Base-by-base conservation (phyloP, 2,797 vertebrate species). In the Microcaecilia unicolor region DNA sequence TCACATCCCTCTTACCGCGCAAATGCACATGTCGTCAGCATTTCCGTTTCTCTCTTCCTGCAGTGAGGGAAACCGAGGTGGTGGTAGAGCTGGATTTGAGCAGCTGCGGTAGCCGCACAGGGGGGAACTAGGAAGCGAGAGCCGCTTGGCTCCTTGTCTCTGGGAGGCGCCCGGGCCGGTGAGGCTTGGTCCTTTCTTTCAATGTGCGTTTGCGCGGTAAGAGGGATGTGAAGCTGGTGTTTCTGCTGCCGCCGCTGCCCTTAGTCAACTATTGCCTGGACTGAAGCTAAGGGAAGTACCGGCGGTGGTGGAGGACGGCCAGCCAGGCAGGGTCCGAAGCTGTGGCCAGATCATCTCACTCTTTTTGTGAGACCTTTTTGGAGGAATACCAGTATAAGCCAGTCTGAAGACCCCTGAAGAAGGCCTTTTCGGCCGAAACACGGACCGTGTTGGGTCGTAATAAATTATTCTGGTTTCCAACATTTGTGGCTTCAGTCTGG, bases 41-140 rank as follows among this genome's bases (percentile, higher is more conserved):
- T 13, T 76, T 74, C 76, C 74, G 69, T 69, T 37, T 59, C 10
- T n/a, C n/a, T n/a, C n/a, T n/a, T n/a, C n/a, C n/a, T n/a, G n/a
- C n/a, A n/a, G n/a, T n/a, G n/a, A 13, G 31, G 47, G 36, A 47
- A 47, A 51, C 34, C 34, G 50, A 43, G 39, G 40, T 59, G 34
- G 18, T 18, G 27, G 37, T 20, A 28, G 15, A 48, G 39, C 44
- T 4, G n/a, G n/a, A n/a, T n/a, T n/a, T n/a, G n/a, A n/a, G n/a
- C n/a, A n/a, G n/a, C n/a, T n/a, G n/a, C n/a, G n/a, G n/a, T n/a
- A n/a, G n/a, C n/a, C n/a, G n/a, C n/a, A n/a, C n/a, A n/a, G n/a
- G n/a, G n/a, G n/a, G n/a, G n/a, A n/a, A n/a, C n/a, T n/a, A n/a
- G n/a, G n/a, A n/a, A n/a, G n/a, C n/a, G n/a, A n/a, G n/a, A n/a